Conservation (phyloP, 1,140 invertebrate species). For the Branchinecta lynchi region DNA sequence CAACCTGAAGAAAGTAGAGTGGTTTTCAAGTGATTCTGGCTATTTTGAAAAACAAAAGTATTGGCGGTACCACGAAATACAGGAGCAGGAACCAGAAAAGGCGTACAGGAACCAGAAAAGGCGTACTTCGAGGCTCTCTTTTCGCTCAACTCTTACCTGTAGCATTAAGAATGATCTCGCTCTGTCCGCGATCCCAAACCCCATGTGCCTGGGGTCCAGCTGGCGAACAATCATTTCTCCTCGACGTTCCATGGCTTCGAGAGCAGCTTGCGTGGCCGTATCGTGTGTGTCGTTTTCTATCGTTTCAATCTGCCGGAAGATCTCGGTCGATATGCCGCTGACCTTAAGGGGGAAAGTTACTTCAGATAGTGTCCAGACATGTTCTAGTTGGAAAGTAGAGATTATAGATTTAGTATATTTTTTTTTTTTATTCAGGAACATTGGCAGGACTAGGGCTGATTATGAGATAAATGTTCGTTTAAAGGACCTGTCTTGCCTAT, state of each 20-base stretch:
- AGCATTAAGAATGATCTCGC: conserved; percentile 61
- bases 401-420: no score
- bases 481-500: no score
- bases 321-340: conserved; percentile 82
- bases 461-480: no score
- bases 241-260: conserved; percentile 73
- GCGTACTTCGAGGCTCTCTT: background rate
- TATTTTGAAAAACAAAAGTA: no score
- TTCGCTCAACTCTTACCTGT: conserved; percentile 38
- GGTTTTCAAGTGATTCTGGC: no score
- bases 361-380: no score
- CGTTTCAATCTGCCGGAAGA: conserved; percentile 88
- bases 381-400: no score
- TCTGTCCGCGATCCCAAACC: conserved; percentile 59
- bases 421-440: no score
- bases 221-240: conserved; percentile 88
- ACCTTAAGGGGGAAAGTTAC: conserved; percentile 38
- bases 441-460: no score
- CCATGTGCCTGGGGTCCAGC: conserved; percentile 66
- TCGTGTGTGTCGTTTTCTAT: conserved; percentile 80
- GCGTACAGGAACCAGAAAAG: background rate
- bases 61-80: no score
- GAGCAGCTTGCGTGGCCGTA: conserved; percentile 68
- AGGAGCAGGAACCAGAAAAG: background rate
- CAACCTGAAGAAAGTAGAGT: no score